Percentiles rank a stretch among this genome's conserved stretches.
phyloP scores from a whole-genome alignment of 2,888 invertebrate genomes.

The Camptogramma bilineatum region DNA sequence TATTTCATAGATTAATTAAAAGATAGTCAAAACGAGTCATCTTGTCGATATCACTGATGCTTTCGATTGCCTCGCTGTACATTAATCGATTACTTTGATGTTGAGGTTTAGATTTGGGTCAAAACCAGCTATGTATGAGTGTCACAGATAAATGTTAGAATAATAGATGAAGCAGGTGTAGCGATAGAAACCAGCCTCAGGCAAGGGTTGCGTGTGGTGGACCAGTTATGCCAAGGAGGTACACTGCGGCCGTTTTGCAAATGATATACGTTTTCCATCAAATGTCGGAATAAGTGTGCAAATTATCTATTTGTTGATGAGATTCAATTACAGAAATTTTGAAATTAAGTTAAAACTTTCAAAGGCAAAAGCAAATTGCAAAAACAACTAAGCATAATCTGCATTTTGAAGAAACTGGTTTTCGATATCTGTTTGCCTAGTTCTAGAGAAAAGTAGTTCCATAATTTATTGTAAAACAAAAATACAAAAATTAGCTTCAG shows the following conservation, averaged over 20 bases:
- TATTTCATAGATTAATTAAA: conserved; percentile 83
- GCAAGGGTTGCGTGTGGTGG: conserved; percentile 77
- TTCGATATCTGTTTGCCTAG: no score
- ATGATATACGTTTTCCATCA: conserved; percentile 78
- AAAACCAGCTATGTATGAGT: conserved; percentile 62
- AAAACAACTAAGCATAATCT: not conserved
- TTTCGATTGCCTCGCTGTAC: conserved; percentile 49
- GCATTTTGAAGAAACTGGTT: no score
- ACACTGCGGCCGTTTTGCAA: conserved; percentile 71
- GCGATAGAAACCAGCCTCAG: conserved; percentile 71
- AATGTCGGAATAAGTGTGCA: conserved; percentile 56
- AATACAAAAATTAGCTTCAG: no score
- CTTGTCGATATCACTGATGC: conserved; percentile 55
- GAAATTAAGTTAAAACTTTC: not conserved
- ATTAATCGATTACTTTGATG: conserved; percentile 16
- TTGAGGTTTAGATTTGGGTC: not conserved
- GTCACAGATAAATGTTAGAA: conserved; percentile 48
- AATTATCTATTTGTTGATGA: conserved; percentile 41
- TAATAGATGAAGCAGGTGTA: conserved; percentile 68
- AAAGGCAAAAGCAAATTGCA: not conserved
- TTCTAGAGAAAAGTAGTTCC: no score
- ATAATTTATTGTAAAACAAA: no score
- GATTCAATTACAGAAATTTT: conserved; percentile 11
- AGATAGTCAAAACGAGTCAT: conserved; percentile 79
- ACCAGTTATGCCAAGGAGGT: conserved; percentile 77